Conservation (phyloP, 2,888 invertebrate species). For the Scaeva pyrastri region DNA sequence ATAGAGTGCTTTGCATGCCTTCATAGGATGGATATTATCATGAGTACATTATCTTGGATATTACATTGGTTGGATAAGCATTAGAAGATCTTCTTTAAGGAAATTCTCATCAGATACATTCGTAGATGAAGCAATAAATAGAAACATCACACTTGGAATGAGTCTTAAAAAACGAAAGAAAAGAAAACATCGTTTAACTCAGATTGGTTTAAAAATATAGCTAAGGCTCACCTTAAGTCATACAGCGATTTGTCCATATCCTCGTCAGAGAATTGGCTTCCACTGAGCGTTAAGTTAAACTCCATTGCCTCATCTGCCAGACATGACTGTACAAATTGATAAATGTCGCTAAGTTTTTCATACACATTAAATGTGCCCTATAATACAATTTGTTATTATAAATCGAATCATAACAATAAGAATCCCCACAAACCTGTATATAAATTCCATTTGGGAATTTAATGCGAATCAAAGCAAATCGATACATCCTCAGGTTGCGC, state of each 20-base stretch:
- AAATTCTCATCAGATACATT: conserved; percentile 84
- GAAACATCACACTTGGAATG: conserved; percentile 70
- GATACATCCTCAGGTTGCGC: conserved; percentile 91
- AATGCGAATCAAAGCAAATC: conserved; percentile 93
- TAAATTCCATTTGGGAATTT: conserved; percentile 95
- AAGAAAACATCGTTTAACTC: conserved; percentile 85
- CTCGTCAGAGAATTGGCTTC: conserved; percentile 87
- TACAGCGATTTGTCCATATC: conserved; percentile 90
- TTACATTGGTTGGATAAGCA: conserved; percentile 86
- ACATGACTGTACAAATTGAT: conserved; percentile 92
- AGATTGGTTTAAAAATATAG: background rate
- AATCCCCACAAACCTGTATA: conserved; percentile 87
- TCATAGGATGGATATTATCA: no score
- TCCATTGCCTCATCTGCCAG: conserved; percentile 88
- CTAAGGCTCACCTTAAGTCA: conserved; percentile 84
- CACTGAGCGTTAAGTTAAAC: conserved; percentile 88
- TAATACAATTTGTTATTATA: background rate
- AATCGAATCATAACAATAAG: no score
- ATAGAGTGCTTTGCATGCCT: background rate
- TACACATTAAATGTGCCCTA: conserved; percentile 95
- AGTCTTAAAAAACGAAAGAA: conserved; percentile 40
- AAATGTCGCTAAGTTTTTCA: conserved; percentile 90
- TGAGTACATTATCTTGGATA: no score
- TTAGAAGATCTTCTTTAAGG: conserved; percentile 91
- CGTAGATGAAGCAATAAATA: conserved; percentile 53